These are phyloP conservation scores for Brachystomella parvula DNA, from an alignment of 1,140 invertebrate genomes.

Conservation along the genomic window DNA sequence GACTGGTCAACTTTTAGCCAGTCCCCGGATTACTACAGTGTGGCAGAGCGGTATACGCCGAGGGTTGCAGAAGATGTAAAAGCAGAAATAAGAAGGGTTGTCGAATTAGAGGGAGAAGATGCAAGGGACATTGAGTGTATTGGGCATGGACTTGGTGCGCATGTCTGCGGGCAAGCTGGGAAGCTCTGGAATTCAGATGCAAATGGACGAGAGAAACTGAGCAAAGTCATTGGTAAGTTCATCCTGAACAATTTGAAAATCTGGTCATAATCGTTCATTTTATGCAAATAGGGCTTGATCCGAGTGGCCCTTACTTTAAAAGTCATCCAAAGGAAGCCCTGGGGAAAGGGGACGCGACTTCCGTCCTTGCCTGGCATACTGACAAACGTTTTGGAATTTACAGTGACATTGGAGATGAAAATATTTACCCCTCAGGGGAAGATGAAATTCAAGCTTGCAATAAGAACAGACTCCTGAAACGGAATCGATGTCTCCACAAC, in stretches of 20 bases:
- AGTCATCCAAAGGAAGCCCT: background rate
- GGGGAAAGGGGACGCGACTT: background rate
- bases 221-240: background rate
- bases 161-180: constrained; percentile 13
- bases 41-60: background rate
- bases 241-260: background rate
- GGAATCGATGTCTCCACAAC: background rate
- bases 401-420: constrained; percentile 6
- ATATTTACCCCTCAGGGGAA: constrained; percentile 7
- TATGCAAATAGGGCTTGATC: background rate
- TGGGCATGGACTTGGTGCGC: constrained; percentile 10
- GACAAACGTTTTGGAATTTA: constrained; percentile 10
- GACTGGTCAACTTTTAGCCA: constrained; percentile 10
- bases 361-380: background rate
- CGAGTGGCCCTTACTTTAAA: background rate
- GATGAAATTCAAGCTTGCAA: background rate
- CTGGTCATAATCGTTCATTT: background rate
- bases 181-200: background rate
- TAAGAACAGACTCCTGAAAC: background rate
- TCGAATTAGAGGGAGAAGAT: background rate
- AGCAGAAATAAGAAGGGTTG: background rate
- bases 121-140: background rate
- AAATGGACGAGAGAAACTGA: background rate
- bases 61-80: background rate
- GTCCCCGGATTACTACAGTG: background rate